Conservation (phyloP, 1,140 invertebrate genomes). For the Chelonus insularis region DNA sequence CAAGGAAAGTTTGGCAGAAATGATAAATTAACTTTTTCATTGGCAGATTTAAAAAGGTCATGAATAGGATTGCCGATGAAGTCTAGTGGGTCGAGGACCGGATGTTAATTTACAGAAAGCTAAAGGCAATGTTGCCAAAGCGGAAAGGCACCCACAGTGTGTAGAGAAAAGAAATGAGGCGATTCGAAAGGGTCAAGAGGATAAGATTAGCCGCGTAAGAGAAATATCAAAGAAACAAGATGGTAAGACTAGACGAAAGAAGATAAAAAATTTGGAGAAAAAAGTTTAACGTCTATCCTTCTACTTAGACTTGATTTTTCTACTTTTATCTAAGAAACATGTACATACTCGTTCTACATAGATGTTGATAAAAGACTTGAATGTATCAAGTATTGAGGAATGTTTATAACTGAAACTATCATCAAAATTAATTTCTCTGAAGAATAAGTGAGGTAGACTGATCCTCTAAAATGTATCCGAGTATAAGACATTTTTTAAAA, state of each 20-base stretch:
- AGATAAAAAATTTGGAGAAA: background rate
- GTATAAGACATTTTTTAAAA: no score
- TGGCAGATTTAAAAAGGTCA: background rate
- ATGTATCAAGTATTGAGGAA: no score
- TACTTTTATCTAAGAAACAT: no score
- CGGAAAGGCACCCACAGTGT: background rate
- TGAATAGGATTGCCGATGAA: background rate
- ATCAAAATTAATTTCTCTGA: no score
- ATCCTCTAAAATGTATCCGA: no score
- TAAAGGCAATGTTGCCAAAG: background rate
- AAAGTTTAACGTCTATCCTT: background rate
- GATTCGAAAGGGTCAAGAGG: background rate
- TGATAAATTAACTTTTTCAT: background rate
- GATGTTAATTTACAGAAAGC: conserved; percentile 22
- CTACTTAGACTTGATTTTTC: no score
- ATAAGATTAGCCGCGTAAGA: conserved; percentile 6
- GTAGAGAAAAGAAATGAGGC: conserved; percentile 4
- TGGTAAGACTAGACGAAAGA: background rate
- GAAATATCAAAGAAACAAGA: conserved; percentile 11
- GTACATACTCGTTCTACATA: no score
- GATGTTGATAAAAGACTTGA: no score
- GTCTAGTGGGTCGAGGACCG: conserved; percentile 9
- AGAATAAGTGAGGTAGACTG: no score
- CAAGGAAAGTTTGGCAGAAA: no score
- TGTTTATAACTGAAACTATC: no score